Conservation (phyloP, 2,797 vertebrate genomes). For the Gambelia wislizenii region DNA sequence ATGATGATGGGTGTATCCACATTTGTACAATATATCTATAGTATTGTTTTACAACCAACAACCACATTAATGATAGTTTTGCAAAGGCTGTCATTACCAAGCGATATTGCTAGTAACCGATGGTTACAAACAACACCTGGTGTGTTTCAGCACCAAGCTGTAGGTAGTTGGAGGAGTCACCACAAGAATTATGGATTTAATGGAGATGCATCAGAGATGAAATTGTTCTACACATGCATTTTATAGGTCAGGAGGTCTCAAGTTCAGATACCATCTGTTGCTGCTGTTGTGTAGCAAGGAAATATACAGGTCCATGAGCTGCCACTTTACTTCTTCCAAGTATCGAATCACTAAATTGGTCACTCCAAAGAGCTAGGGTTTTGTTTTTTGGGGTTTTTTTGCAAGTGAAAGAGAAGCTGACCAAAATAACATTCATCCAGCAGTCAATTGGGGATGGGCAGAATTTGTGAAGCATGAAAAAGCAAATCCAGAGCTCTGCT, state of each 20-base stretch:
- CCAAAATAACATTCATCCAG: no score
- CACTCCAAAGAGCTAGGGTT: slow-evolving; percentile 12
- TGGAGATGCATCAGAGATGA: slow-evolving; percentile 12
- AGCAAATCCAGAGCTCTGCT: neutral
- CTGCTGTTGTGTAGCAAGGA: neutral
- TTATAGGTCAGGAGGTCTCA: slow-evolving; percentile 12
- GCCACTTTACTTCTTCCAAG: neutral
- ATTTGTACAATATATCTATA: neutral
- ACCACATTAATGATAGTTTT: slow-evolving; percentile 29
- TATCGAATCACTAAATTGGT: neutral
- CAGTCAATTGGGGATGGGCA: neutral
- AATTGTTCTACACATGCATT: neutral
- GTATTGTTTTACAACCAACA: slow-evolving; percentile 31
- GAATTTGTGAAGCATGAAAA: neutral
- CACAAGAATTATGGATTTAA: slow-evolving; percentile 1
- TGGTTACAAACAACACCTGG: slow-evolving; percentile 4
- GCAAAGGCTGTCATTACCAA: slow-evolving; percentile 15
- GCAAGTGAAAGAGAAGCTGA: neutral
- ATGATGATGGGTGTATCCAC: neutral
- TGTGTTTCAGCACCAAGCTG: neutral
- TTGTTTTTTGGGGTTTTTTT: no score
- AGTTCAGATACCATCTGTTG: slow-evolving; percentile 18
- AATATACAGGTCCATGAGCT: neutral
- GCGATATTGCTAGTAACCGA: slow-evolving; percentile 6
- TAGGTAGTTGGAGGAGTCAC: neutral